These are phyloP conservation scores for Drosophila neutralis DNA, from an alignment of 2,888 invertebrate genomes.

Conservation along the genomic window DNA sequence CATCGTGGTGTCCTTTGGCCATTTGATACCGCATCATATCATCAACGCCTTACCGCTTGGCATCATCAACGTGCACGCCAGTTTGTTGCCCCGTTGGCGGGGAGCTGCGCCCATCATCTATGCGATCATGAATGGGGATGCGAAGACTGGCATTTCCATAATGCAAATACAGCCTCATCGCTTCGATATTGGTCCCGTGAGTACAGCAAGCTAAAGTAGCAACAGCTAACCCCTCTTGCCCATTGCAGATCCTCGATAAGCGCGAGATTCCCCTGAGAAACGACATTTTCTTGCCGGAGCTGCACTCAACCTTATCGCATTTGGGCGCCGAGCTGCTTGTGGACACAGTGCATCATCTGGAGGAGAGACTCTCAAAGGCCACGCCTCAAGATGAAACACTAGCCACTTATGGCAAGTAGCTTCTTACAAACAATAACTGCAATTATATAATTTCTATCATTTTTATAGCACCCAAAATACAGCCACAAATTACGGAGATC, in stretches of 20 bases:
- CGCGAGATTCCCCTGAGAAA: slow-evolving; percentile 86
- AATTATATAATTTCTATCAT: slow-evolving; percentile 7
- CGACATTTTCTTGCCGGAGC: slow-evolving; percentile 88
- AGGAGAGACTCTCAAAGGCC: slow-evolving; percentile 86
- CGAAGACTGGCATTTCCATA: slow-evolving; percentile 92
- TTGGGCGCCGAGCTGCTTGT: slow-evolving; percentile 89
- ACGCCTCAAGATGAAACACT: slow-evolving; percentile 87
- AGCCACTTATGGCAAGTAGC: slow-evolving; percentile 89
- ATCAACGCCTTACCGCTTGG: slow-evolving; percentile 94
- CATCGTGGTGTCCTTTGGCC: slow-evolving; percentile 96
- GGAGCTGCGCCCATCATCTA: slow-evolving; percentile 97
- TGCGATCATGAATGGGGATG: slow-evolving; percentile 93
- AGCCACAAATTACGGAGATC: slow-evolving; percentile 87
- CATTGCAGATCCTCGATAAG: slow-evolving; percentile 85
- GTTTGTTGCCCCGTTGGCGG: slow-evolving; percentile 95
- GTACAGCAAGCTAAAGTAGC: slow-evolving; percentile 45
- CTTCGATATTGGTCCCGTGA: slow-evolving; percentile 91
- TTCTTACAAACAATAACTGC: not conserved
- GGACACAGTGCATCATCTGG: slow-evolving; percentile 87
- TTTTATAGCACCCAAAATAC: slow-evolving; percentile 90
- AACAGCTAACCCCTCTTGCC: not conserved
- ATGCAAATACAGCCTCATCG: slow-evolving; percentile 93
- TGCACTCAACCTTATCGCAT: slow-evolving; percentile 88
- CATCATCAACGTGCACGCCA: slow-evolving; percentile 97
- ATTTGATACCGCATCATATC: slow-evolving; percentile 91